Percentiles rank a stretch among this genome's conserved stretches.
These are phyloP conservation scores for Notarius quadriscutis DNA, from an alignment of 2,113 vertebrate species.

Conservation along the genomic window DNA sequence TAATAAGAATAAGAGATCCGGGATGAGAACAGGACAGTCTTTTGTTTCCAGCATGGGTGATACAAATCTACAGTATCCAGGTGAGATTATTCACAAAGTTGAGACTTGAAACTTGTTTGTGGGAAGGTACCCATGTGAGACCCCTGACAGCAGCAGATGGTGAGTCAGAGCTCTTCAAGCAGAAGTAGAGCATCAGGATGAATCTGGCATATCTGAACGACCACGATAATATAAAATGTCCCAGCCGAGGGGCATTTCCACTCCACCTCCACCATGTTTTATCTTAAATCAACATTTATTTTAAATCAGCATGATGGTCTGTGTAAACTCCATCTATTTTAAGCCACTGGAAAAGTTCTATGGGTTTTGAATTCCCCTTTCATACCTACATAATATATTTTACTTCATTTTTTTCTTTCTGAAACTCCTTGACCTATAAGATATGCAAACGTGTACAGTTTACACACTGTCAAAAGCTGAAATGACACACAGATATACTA, in stretches of 20 bases:
- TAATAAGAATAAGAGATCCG: not conserved
- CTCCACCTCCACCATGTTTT: not conserved
- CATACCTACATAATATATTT: not conserved
- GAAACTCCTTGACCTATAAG: not conserved
- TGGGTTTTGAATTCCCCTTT: conserved; percentile 27
- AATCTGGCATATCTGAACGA: not conserved
- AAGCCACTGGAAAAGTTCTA: not conserved
- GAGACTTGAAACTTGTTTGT: not conserved
- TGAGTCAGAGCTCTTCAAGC: not conserved
- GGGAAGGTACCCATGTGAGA: not conserved
- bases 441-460: conserved; percentile 5
- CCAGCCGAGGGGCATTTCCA: not conserved
- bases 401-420: not conserved
- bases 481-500: not conserved
- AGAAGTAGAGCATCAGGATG: not conserved
- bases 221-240: not conserved
- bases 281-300: not conserved
- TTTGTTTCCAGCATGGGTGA: not conserved
- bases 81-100: not conserved
- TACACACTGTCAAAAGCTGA: not conserved
- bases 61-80: not conserved
- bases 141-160: not conserved
- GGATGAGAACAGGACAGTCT: not conserved
- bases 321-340: not conserved
- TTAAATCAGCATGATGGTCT: not conserved